Evolutionary conservation across 1,140 invertebrate genomes (phyloP).

Genomic region (Diachasmimorpha longicaudata): DNA sequence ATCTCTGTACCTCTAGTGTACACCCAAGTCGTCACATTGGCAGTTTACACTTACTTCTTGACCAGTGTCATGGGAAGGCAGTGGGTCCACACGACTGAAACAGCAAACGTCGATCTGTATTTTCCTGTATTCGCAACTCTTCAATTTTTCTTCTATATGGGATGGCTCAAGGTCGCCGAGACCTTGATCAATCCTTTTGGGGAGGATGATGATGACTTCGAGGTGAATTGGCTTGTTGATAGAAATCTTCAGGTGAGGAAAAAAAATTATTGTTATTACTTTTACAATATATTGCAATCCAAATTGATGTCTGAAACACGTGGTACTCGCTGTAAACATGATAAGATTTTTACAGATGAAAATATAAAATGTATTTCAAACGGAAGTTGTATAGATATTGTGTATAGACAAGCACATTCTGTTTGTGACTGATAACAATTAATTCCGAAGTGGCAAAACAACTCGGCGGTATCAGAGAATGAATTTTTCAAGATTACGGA

Average conservation of each 20-base stretch:
- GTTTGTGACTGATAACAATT: too few species aligned
- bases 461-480: too few species aligned
- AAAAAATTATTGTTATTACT: too few species aligned
- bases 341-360: too few species aligned
- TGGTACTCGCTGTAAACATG: too few species aligned
- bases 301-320: too few species aligned
- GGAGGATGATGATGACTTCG: slow-evolving; percentile 88
- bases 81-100: slow-evolving; percentile 67
- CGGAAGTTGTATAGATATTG: too few species aligned
- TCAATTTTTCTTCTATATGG: slow-evolving; percentile 88
- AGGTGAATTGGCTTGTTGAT: slow-evolving; percentile 88
- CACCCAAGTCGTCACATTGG: slow-evolving; percentile 92
- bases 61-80: slow-evolving; percentile 83
- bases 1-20: slow-evolving; percentile 94
- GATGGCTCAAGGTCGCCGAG: slow-evolving; percentile 91
- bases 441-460: too few species aligned
- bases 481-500: too few species aligned
- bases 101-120: slow-evolving; percentile 74
- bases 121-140: slow-evolving; percentile 88
- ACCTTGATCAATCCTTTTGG: slow-evolving; percentile 88
- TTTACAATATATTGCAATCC: too few species aligned
- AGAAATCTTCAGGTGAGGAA: slow-evolving; percentile 76
- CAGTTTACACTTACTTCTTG: slow-evolving; percentile 90
- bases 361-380: too few species aligned
- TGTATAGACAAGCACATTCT: too few species aligned